Evolutionary conservation across 2,113 vertebrate species (phyloP), one percentile per base, ranked within the genome.

Genomic region (Cnemophilus loriae): DNA sequence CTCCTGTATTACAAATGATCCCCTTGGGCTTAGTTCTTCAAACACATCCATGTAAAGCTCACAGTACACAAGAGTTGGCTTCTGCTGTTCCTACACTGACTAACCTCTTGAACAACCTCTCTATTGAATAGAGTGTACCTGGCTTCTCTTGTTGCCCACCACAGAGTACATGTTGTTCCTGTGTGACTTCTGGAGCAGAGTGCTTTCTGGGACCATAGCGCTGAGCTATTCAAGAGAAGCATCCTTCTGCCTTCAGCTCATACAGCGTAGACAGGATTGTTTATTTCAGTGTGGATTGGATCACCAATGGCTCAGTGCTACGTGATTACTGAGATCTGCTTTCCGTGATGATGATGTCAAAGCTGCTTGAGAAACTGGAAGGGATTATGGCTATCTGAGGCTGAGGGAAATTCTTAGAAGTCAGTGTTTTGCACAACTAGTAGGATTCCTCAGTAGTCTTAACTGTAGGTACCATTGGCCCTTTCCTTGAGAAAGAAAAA

Each of bases 301-400:
- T 81, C 56, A 42, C 37, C 6, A 1, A 8, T 63, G 50, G 20
- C 55, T 55, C 5, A 4, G 42, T 0, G 0, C n/a, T n/a, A 37
- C 9, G 2, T 7, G n/a, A 41, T 56, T 8, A 1, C 59, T 61
- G 81, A 70, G 59, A 64, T 70, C 73, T 94, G 59, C 57, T 41
- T 64, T 83, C 67, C 39, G 39, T 81, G 28, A 39, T 44, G n/a
- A 23, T 47, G 24, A 41, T 55, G 44, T 41, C 47, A 83, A 78
- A 76, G 19, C 41, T 76, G 1, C 49, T 41, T 56, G 46, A 75
- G 47, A 70, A 75, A 37, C 46, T 60, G 26, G 28, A 86, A 85
- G 22, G 28, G 13, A 53, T 75, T 60, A 41, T 15, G 11, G 21
- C 30, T 90, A n/a, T n/a, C 49, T 46, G 73, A 60, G 26, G 33